Evolutionary conservation across 2,797 vertebrate genomes (phyloP), one percentile per base, ranked within the genome.

Genomic region (Caiman crocodilus): DNA sequence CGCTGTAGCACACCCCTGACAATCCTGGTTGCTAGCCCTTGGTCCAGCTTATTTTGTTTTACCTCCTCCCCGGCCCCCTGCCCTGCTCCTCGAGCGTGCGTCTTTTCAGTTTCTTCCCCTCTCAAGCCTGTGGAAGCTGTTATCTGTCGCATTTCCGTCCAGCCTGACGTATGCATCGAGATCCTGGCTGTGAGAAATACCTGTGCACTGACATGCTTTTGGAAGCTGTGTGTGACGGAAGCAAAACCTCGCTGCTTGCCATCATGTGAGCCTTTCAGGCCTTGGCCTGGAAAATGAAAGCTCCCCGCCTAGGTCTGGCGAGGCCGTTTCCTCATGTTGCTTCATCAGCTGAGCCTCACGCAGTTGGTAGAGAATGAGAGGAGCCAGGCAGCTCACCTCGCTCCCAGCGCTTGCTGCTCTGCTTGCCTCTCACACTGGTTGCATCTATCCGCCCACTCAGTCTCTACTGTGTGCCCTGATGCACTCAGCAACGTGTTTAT

Each of bases 261-360:
- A 32, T 76, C 71, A 14, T 35, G 71, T 12, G 74, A 9, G 20
- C 56, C 2, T 2, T 87, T 94, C 60, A 1, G 79, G 74, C 67
- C 79, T 82, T 76, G 76, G 93, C 74, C 82, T 94, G 90, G 91
- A 90, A 91, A 94, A 84, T 35, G 15, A 50, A 89, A 84, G 86
- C 56, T 82, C 84, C 81, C 83, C 90, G 85, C 81, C 74, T 23
- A 81, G 42, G 21, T 74, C 15, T 80, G 76, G 26, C 18, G 69
- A 57, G 14, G 67, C 64, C 5, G 0, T 63, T 76, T 77, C 63
- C 76, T 85, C 60, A 65, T 71, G 84, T 55, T 64, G 4, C 87
- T 56, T 85, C 63, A 50, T 79, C 77, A 75, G 77, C 76, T 78
- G 80, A 90, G 79, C 83, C 55, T 65, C 60, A 21, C 65, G 2